These are phyloP conservation scores for Calameuta filiformis DNA, from an alignment of 2,888 invertebrate species.

Conservation along the genomic window DNA sequence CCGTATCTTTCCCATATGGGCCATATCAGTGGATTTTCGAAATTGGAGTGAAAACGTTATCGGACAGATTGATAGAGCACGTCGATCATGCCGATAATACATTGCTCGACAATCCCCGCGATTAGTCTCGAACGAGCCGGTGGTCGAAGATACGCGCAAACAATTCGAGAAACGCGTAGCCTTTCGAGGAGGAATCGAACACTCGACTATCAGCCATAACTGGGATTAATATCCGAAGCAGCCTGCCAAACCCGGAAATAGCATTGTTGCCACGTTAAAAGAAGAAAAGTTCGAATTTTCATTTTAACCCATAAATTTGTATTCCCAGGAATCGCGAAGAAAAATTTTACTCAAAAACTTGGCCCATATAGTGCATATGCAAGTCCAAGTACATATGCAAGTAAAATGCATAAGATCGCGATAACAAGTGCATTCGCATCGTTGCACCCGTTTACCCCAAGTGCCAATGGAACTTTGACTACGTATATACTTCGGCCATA, in stretches of 20 bases:
- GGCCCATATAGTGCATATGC: accelerated
- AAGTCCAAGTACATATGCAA: too few species aligned
- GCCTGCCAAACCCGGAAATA: neutral
- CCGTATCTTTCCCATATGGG: neutral
- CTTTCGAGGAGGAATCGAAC: neutral
- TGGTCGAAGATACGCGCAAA: neutral
- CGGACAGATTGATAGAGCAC: neutral
- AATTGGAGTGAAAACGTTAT: neutral
- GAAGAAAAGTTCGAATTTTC: neutral
- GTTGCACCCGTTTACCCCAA: neutral
- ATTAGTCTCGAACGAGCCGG: neutral
- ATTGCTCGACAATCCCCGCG: neutral
- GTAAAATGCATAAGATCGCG: neutral
- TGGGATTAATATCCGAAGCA: neutral
- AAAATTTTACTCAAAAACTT: neutral
- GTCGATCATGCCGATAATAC: neutral
- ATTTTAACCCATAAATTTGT: neutral
- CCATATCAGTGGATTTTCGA: neutral
- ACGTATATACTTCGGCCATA: neutral
- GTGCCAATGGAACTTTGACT: neutral
- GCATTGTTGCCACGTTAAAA: neutral
- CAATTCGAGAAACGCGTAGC: neutral
- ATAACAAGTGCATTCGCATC: neutral
- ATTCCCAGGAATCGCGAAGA: neutral
- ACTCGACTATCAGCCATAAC: neutral